Evolutionary conservation across 2,113 vertebrate genomes (phyloP).

Genomic region (Sphaerodactylus townsendi): DNA sequence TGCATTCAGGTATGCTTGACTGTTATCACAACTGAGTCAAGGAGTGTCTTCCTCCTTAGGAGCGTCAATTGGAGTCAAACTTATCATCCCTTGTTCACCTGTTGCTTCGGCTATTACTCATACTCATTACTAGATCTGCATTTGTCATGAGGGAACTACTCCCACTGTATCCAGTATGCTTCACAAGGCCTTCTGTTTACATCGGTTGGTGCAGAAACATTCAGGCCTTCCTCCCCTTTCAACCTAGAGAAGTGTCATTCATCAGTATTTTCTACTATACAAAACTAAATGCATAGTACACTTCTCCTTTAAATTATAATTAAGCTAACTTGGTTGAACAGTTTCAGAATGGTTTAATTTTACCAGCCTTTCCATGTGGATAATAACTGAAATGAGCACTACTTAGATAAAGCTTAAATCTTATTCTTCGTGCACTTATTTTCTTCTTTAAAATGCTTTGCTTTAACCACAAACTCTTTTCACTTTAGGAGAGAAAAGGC

Average conservation of each 20-base stretch:
- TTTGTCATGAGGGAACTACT: conserved; percentile 25
- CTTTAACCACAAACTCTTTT: neutral
- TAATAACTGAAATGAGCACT: conserved; percentile 7
- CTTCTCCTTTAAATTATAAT: neutral
- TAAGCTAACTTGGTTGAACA: neutral
- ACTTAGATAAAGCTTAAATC: conserved; percentile 4
- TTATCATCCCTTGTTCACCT: conserved; percentile 54
- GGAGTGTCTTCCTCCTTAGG: neutral
- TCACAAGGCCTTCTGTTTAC: rapidly evolving
- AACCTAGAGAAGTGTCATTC: conserved; percentile 39
- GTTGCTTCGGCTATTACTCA: neutral
- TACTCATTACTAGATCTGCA: conserved; percentile 44
- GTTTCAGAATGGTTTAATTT: rapidly evolving
- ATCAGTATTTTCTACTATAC: conserved; percentile 16
- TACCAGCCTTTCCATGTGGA: conserved; percentile 7
- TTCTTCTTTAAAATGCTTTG: neutral
- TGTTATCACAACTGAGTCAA: conserved; percentile 18
- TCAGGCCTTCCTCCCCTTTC: neutral
- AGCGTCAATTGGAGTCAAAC: conserved; percentile 43
- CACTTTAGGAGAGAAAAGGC: conserved; percentile 6
- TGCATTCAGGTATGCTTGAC: conserved; percentile 20
- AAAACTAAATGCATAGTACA: neutral
- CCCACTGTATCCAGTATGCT: conserved; percentile 28
- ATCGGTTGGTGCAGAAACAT: neutral
- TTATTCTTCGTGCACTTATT: neutral